A percentile compares a stretch with the other conserved stretches of the same genome.
These are phyloP conservation scores for Drosophila kanekoi DNA, from an alignment of 2,888 invertebrate species.

Conservation along the genomic window DNA sequence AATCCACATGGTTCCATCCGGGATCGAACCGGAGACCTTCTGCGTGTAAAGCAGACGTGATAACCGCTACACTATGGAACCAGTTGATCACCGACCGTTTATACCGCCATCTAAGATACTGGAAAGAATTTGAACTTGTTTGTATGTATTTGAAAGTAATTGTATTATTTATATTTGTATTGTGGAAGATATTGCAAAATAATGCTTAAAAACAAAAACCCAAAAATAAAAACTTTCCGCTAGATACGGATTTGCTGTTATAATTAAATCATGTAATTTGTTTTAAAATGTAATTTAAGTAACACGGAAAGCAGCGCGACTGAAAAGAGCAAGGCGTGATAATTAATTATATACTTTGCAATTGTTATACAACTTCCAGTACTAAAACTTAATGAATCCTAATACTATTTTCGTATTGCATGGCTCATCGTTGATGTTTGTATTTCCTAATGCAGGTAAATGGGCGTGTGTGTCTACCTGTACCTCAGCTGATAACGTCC, in stretches of 20 bases:
- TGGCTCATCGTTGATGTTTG: constrained; percentile 21
- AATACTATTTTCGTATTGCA: constrained; percentile 17
- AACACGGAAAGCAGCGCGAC: too few species aligned
- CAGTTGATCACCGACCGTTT: constrained; percentile 10
- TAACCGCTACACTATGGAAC: constrained; percentile 86
- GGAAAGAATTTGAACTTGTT: not conserved
- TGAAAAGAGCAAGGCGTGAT: not conserved
- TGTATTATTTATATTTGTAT: not conserved
- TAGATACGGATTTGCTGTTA: not conserved
- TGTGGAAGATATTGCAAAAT: not conserved
- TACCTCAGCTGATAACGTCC: constrained; percentile 25
- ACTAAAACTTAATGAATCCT: not conserved
- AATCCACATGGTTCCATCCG: constrained; percentile 84
- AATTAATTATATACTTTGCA: not conserved
- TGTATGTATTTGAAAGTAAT: not conserved
- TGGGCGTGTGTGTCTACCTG: constrained; percentile 3
- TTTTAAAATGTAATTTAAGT: constrained; percentile 1
- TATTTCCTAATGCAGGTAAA: constrained; percentile 39
- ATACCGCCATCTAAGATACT: not conserved
- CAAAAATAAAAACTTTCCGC: not conserved
- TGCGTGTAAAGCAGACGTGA: constrained; percentile 86
- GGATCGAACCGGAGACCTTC: constrained; percentile 86
- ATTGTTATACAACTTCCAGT: constrained; percentile 2
- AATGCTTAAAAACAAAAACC: not conserved
- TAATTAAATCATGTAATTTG: not conserved